These are phyloP conservation scores for Pristionchus maxplancki DNA, from an alignment of 2,888 invertebrate species.

Conservation along the genomic window DNA sequence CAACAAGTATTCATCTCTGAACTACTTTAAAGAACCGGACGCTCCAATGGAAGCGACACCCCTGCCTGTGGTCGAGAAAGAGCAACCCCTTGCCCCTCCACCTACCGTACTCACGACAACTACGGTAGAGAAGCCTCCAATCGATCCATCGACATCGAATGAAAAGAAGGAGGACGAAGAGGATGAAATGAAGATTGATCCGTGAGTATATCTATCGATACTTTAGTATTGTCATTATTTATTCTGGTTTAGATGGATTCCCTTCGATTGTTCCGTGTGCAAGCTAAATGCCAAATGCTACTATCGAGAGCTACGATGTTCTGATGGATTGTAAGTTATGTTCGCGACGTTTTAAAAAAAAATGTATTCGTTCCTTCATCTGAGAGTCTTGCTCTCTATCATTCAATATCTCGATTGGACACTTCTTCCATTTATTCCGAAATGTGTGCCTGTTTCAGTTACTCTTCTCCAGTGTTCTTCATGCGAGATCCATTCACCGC, in stretches of 20 bases:
- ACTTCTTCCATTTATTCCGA: too few species aligned
- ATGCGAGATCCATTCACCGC: slow-evolving; percentile 68
- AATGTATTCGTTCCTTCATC: too few species aligned
- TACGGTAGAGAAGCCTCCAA: neutral
- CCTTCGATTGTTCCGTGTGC: slow-evolving; percentile 64
- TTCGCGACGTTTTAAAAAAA: too few species aligned
- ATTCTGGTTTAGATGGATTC: slow-evolving; percentile 43
- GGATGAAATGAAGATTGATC: slow-evolving; percentile 39
- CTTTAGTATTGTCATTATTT: neutral
- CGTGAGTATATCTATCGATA: neutral
- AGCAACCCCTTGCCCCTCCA: neutral
- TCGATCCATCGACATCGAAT: slow-evolving; percentile 15
- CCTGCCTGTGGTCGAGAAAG: neutral
- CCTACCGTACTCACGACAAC: neutral
- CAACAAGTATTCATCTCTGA: neutral
- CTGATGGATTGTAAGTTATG: slow-evolving; percentile 64
- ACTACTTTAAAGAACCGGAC: neutral
- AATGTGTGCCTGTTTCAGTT: slow-evolving; percentile 57
- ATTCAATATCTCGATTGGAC: too few species aligned
- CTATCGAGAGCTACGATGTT: slow-evolving; percentile 59
- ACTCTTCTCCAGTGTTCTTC: slow-evolving; percentile 63
- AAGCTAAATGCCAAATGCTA: slow-evolving; percentile 60
- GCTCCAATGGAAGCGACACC: neutral
- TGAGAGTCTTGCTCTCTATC: too few species aligned
- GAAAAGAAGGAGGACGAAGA: slow-evolving; percentile 34